Evolutionary conservation across 2,113 vertebrate species (phyloP).

Genomic region (Mus pahari): DNA sequence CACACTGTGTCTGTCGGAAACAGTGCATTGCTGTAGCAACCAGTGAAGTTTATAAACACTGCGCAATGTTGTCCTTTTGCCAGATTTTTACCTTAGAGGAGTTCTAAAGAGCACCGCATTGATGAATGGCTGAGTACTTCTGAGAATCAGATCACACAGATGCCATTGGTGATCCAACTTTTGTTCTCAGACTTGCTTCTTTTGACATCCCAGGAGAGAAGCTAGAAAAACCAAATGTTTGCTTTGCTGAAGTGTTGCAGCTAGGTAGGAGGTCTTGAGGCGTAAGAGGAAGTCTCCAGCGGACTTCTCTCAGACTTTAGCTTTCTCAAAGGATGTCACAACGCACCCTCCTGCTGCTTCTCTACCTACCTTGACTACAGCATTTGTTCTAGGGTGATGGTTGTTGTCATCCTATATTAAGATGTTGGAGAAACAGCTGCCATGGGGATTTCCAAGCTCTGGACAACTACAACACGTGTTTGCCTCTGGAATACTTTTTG

Average conservation of each 20-base stretch:
- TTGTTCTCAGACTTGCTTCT: background rate
- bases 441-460: background rate
- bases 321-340: background rate
- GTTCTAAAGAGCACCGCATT: background rate
- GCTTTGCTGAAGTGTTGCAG: background rate
- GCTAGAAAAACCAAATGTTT: conserved; percentile 6
- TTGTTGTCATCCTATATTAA: background rate
- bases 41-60: conserved; percentile 23
- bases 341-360: background rate
- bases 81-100: conserved; percentile 58
- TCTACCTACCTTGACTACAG: background rate
- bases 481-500: background rate
- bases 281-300: background rate
- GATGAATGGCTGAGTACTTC: background rate
- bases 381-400: background rate
- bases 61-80: conserved; percentile 35
- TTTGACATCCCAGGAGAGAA: background rate
- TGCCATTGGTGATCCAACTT: background rate
- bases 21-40: background rate
- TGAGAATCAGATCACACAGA: background rate
- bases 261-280: background rate
- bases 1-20: conserved; percentile 18
- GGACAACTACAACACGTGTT: background rate
- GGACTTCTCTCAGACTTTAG: background rate
- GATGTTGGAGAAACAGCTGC: background rate